Percentiles rank a stretch among this genome's conserved stretches.
These are phyloP conservation scores for Alauda arvensis DNA, from an alignment of 2,797 vertebrate species.

Conservation along the genomic window DNA sequence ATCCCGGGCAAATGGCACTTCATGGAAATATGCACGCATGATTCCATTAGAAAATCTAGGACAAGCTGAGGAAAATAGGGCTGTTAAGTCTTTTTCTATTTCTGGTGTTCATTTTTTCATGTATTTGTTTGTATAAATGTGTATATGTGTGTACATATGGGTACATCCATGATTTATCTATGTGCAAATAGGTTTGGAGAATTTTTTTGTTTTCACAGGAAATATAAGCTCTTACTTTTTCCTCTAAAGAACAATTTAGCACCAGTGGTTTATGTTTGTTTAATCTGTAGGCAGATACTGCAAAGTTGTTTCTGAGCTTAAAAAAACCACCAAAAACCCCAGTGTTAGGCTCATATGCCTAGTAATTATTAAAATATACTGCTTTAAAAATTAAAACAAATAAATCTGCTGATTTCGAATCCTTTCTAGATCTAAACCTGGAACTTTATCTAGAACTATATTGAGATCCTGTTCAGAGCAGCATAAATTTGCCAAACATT, in stretches of 20 bases:
- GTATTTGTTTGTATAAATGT: neutral
- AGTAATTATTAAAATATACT: neutral
- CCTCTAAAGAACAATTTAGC: neutral
- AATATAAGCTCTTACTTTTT: neutral
- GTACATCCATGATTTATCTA: neutral
- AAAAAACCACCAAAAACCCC: neutral
- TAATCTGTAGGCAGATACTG: neutral
- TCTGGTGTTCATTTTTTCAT: neutral
- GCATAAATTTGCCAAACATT: neutral
- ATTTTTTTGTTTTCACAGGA: neutral
- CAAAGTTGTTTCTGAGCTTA: neutral
- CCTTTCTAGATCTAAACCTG: neutral
- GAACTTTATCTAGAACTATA: neutral
- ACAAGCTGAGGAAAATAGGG: neutral
- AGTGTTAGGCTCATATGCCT: neutral
- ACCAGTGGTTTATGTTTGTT: neutral
- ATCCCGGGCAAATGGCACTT: neutral
- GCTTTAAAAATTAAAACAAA: neutral
- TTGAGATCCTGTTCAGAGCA: neutral
- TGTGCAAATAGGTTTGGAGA: neutral
- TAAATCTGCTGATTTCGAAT: neutral
- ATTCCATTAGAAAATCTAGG: neutral
- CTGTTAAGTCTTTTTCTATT: neutral
- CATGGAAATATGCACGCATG: neutral
- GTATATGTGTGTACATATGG: neutral